Percentiles rank a stretch among this genome's conserved stretches.
Conservation (phyloP, 2,888 invertebrate species). For the Xestoiulus laeticollis region DNA sequence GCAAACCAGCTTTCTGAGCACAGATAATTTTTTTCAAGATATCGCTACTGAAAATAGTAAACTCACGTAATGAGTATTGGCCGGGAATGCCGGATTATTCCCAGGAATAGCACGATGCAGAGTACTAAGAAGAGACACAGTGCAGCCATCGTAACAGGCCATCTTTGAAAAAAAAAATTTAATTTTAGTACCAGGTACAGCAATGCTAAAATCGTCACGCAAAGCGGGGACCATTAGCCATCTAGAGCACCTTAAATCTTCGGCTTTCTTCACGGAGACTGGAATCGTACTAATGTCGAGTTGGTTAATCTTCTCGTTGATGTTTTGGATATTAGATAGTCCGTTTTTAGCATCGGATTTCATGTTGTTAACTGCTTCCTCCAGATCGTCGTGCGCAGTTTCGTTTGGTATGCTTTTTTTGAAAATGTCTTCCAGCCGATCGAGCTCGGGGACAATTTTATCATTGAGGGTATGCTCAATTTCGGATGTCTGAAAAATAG, state of each 20-base stretch:
- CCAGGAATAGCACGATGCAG: constrained; percentile 87
- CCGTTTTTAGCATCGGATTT: constrained; percentile 57
- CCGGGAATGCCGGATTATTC: constrained; percentile 86
- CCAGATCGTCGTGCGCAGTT: constrained; percentile 55
- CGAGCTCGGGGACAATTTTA: constrained; percentile 55
- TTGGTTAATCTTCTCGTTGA: constrained; percentile 58
- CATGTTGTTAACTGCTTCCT: constrained; percentile 57
- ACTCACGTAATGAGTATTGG: constrained; percentile 83
- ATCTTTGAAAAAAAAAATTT: constrained; percentile 67
- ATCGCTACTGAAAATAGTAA: no score
- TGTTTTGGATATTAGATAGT: constrained; percentile 57
- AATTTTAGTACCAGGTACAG: no score
- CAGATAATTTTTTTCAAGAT: no score
- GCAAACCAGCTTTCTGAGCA: no score
- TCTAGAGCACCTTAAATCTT: constrained; percentile 61
- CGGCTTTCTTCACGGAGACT: constrained; percentile 60
- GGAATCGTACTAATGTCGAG: constrained; percentile 57
- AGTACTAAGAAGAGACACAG: constrained; percentile 85
- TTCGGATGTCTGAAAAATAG: background rate
- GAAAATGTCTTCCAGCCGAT: constrained; percentile 52
- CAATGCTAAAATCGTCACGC: no score
- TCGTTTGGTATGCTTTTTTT: constrained; percentile 55
- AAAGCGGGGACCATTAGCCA: no score
- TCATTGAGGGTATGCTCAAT: constrained; percentile 57
- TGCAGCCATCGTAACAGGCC: constrained; percentile 90